Evolutionary conservation across 2,888 invertebrate species (phyloP).

Genomic region (Philaethria dido): DNA sequence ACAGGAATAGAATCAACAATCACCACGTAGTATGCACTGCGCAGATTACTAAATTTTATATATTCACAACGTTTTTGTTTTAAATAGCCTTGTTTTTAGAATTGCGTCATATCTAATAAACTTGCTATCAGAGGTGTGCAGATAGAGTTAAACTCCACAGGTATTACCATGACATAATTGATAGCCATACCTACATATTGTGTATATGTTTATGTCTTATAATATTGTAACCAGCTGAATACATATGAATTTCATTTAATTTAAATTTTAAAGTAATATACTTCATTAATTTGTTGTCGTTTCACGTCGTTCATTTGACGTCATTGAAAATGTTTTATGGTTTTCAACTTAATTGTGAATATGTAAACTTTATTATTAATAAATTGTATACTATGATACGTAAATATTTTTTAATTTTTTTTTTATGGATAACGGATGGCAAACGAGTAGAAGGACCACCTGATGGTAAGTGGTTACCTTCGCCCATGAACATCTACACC

Average conservation of each 20-base stretch:
- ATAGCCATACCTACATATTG: not conserved
- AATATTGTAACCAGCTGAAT: too few relatives aligned
- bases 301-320: not conserved
- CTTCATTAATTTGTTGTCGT: not conserved
- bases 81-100: conserved; percentile 14
- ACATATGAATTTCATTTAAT: not conserved
- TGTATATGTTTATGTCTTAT: not conserved
- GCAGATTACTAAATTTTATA: not conserved
- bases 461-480: too few relatives aligned
- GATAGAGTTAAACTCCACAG: not conserved
- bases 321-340: not conserved
- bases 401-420: too few relatives aligned
- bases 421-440: too few relatives aligned
- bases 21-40: not conserved
- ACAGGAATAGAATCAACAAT: conserved; percentile 5
- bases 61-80: not conserved
- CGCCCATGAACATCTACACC: too few relatives aligned
- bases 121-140: conserved; percentile 1
- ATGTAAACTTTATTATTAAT: too few relatives aligned
- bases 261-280: not conserved
- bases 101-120: not conserved
- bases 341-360: not conserved
- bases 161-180: not conserved
- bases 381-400: too few relatives aligned
- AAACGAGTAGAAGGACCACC: too few relatives aligned